Evolutionary conservation across 2,113 vertebrate species (phyloP).

Genomic region (Rhipidura dahli): DNA sequence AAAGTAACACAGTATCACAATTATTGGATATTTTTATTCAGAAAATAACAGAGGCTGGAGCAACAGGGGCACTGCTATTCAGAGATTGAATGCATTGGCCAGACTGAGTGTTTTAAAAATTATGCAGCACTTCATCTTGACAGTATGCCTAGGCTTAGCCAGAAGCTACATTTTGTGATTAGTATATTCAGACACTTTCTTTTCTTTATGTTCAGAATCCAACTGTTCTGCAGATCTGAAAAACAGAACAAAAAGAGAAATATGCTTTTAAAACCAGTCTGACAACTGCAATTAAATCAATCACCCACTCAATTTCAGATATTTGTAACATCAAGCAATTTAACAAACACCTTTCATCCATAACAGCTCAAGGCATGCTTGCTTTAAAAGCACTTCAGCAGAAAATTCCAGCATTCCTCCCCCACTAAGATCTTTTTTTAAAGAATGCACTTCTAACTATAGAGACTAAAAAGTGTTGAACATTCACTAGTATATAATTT

Average conservation of each 20-base stretch:
- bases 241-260: conserved; percentile 34
- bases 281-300: conserved; percentile 55
- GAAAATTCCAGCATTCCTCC: conserved; percentile 28
- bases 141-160: not conserved
- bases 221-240: conserved; percentile 22
- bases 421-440: not conserved
- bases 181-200: conserved; percentile 7
- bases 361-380: conserved; percentile 21
- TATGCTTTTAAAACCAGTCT: conserved; percentile 21
- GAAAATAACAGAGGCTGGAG: not conserved
- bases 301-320: conserved; percentile 26
- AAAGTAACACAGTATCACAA: not conserved
- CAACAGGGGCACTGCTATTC: not conserved
- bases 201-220: conserved; percentile 48
- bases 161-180: conserved; percentile 39
- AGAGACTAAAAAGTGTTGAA: not conserved
- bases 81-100: not conserved
- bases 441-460: not conserved
- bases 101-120: not conserved
- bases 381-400: conserved; percentile 31
- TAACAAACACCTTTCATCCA: conserved; percentile 53
- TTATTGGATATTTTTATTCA: not conserved
- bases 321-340: conserved; percentile 49
- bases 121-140: conserved; percentile 14
- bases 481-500: not conserved